Evolutionary conservation across 92 coral and sea anemone species (phyloP).

Genomic region (Palythoa caribaeorum): DNA sequence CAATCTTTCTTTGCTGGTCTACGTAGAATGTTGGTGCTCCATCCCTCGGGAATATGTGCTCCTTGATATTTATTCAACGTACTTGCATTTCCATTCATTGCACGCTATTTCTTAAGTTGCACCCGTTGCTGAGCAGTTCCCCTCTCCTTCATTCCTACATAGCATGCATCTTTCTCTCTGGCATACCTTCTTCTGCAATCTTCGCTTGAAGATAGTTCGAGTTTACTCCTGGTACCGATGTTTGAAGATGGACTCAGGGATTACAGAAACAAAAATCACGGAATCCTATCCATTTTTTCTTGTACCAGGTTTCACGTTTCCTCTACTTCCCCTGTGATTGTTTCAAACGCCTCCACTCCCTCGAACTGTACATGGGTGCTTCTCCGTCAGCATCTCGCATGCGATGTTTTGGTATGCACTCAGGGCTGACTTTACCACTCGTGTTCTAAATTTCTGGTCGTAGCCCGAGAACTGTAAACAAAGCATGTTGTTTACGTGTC

Average conservation of each 20-base stretch:
- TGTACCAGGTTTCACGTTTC: neutral
- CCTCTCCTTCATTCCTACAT: neutral
- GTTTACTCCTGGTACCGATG: neutral
- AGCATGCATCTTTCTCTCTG: conserved; percentile 12
- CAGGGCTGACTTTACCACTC: neutral
- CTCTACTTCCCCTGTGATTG: neutral
- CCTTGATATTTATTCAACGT: neutral
- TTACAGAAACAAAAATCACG: neutral
- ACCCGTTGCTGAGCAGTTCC: neutral
- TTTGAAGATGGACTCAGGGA: neutral
- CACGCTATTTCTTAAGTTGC: neutral
- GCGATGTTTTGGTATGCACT: conserved; percentile 12
- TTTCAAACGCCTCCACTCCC: neutral
- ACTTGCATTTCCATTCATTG: neutral
- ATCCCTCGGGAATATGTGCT: neutral
- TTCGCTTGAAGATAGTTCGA: neutral
- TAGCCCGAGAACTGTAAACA: neutral
- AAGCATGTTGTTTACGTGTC: conserved; percentile 3
- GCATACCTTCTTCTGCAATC: neutral
- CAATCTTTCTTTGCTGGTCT: neutral
- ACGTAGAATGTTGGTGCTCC: neutral
- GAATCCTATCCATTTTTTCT: neutral
- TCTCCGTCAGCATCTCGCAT: neutral
- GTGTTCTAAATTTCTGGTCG: neutral
- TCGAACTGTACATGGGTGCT: conserved; percentile 18